Percentiles rank a stretch among this genome's conserved stretches.
Evolutionary conservation across 2,113 vertebrate genomes (phyloP).

Genomic region (Myrmophylax atrothorax): DNA sequence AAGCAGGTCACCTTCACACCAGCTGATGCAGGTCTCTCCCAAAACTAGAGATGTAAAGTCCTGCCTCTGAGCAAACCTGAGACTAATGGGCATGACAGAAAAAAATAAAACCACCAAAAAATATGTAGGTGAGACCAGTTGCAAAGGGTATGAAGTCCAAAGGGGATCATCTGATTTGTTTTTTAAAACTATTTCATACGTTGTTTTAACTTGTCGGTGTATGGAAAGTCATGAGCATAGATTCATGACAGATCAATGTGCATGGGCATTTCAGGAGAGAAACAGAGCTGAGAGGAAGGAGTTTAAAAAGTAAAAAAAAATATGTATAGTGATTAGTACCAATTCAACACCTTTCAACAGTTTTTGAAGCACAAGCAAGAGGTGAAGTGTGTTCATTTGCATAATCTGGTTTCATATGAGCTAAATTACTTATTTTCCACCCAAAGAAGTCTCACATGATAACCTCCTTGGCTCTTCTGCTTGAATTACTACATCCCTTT

Average conservation of each 20-base stretch:
- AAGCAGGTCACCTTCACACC: not conserved
- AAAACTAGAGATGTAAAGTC: not conserved
- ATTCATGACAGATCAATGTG: not conserved
- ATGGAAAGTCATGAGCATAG: not conserved
- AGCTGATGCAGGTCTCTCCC: not conserved
- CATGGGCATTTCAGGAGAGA: not conserved
- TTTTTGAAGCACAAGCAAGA: not conserved
- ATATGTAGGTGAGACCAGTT: not conserved
- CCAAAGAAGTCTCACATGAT: not conserved
- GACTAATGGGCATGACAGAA: not conserved
- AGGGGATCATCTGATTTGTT: accelerated
- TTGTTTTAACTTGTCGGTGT: not conserved
- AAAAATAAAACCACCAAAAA: too few species aligned
- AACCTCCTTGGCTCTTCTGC: not conserved
- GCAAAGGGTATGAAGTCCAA: not conserved
- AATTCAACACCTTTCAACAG: not conserved
- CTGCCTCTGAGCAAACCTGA: not conserved
- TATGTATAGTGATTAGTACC: not conserved
- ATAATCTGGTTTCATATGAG: not conserved
- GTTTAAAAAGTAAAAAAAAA: not conserved
- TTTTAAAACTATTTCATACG: not conserved
- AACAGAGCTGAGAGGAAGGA: not conserved
- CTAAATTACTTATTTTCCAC: not conserved
- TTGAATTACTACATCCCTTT: not conserved
- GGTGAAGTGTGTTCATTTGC: not conserved